A percentile compares a stretch with the other conserved stretches of the same genome.
Evolutionary conservation across 2,888 invertebrate genomes (phyloP).

Genomic region (Drosophila tripunctata): DNA sequence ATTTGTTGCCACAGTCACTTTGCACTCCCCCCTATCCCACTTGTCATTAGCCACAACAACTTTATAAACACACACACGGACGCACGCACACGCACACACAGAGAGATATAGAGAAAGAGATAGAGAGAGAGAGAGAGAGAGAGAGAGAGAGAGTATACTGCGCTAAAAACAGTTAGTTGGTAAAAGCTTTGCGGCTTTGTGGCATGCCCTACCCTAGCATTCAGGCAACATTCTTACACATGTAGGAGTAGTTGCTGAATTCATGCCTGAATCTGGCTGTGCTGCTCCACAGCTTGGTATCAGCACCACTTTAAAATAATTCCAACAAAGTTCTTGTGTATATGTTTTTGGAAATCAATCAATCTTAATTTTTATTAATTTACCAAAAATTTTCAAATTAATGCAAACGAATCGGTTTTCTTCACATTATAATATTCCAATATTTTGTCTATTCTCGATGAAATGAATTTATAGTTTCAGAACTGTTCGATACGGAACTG

Average conservation of each 20-base stretch:
- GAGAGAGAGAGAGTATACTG: conserved; percentile 3
- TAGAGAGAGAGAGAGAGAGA: not conserved
- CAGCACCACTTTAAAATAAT: too few species aligned
- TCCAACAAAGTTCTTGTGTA: too few species aligned
- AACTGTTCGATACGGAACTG: too few species aligned
- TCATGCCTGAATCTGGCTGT: not conserved
- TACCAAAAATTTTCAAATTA: too few species aligned
- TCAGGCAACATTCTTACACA: not conserved
- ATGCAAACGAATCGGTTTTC: too few species aligned
- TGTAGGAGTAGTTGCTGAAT: conserved; percentile 1
- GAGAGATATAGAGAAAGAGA: not conserved
- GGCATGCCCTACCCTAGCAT: conserved; percentile 32
- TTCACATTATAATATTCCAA: too few species aligned
- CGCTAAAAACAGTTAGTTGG: conserved; percentile 19
- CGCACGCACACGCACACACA: not conserved
- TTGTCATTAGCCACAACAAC: conserved; percentile 2
- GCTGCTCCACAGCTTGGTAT: too few species aligned
- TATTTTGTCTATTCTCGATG: too few species aligned
- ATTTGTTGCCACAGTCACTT: conserved; percentile 31
- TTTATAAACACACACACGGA: not conserved
- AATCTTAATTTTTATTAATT: too few species aligned
- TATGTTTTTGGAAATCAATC: too few species aligned
- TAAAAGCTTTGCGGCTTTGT: conserved; percentile 58
- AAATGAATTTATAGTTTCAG: too few species aligned
- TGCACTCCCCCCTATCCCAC: not conserved